A percentile compares a stretch with the other conserved stretches of the same genome.
Evolutionary conservation across 2,888 invertebrate genomes (phyloP).

Genomic region (Melipona bicolor): DNA sequence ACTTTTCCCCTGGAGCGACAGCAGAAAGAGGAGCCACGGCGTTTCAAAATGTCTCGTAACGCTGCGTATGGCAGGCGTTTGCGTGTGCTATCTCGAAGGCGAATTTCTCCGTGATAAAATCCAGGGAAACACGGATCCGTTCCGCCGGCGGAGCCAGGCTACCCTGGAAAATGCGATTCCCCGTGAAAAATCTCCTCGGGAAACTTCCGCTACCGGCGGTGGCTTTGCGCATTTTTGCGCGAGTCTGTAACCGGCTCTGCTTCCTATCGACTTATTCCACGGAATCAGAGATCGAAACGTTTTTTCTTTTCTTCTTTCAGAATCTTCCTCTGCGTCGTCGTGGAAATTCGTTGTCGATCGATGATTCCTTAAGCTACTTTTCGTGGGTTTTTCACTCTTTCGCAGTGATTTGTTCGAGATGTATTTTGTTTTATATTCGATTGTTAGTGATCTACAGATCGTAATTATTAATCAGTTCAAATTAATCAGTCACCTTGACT

Average conservation of each 20-base stretch:
- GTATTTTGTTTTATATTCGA: too few relatives aligned
- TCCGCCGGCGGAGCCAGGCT: conserved; percentile 40
- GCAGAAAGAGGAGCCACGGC: conserved; percentile 3
- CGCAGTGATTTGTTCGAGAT: too few relatives aligned
- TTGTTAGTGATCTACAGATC: too few relatives aligned
- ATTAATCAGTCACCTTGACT: too few relatives aligned
- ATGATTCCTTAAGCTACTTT: too few relatives aligned
- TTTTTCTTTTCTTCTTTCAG: not conserved
- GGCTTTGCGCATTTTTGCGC: conserved; percentile 41
- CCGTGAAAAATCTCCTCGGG: conserved; percentile 60
- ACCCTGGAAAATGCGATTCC: conserved; percentile 63
- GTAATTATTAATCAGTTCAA: too few relatives aligned
- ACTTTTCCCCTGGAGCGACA: conserved; percentile 6
- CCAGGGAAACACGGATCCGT: conserved; percentile 56
- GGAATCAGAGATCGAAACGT: conserved; percentile 3
- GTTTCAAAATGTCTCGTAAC: conserved; percentile 50
- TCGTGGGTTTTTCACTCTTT: too few relatives aligned
- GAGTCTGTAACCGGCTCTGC: not conserved
- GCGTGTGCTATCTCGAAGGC: conserved; percentile 34
- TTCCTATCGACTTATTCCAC: conserved; percentile 19
- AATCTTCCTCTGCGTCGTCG: not conserved
- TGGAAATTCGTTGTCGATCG: conserved; percentile 3
- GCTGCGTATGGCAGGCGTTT: conserved; percentile 34
- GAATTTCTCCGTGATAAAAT: conserved; percentile 65
- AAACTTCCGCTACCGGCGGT: conserved; percentile 49